Base-by-base conservation (phyloP, 2,797 vertebrate genomes). In the Chelon auratus region DNA sequence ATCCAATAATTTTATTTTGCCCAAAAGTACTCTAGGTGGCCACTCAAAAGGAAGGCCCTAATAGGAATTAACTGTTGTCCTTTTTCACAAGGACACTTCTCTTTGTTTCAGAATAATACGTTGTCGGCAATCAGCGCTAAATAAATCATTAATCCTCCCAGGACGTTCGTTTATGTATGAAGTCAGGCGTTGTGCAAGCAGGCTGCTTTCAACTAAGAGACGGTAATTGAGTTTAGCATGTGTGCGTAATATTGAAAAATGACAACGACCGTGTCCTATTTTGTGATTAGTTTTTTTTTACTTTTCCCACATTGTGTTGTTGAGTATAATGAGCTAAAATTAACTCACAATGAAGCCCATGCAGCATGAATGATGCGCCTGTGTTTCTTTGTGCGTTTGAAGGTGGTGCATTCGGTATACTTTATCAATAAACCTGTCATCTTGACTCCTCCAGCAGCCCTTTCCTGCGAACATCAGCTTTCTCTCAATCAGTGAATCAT, bases 71-170 rank as follows among this genome's bases (percentile, higher is more conserved):
- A 77, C 77, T 60, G 22, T 42, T 82, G 84, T 91, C 86, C 88
- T 89, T 78, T 89, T 78, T 78, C 58, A 26, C 83, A 93, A 93
- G 92, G 89, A 82, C 91, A 77, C 72, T 43, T 78, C 43, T 52
- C 77, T 87, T 86, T 88, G 72, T 85, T 90, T 87, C 52, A 64
- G 58, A 81, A 78, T 67, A 72, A 79, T 71, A 68, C 62, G 52
- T 60, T 54, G 24, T 56, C 17, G 20, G 56, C 79, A 89, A 90
- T 92, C 68, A 88, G 53, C 61, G 33, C 56, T 64, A 87, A 86
- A 84, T 83, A 86, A 90, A 89, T 82, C 62, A 89, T 88, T 81
- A 75, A 77, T 72, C 76, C 82, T 79, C 74, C 33, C 62, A 73
- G 57, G 68, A 74, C 63, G 65, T 68, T 71, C 39, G 78, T 75